Evolutionary conservation across 2,113 vertebrate species (phyloP).

Genomic region (Pollimyrus isidori): DNA sequence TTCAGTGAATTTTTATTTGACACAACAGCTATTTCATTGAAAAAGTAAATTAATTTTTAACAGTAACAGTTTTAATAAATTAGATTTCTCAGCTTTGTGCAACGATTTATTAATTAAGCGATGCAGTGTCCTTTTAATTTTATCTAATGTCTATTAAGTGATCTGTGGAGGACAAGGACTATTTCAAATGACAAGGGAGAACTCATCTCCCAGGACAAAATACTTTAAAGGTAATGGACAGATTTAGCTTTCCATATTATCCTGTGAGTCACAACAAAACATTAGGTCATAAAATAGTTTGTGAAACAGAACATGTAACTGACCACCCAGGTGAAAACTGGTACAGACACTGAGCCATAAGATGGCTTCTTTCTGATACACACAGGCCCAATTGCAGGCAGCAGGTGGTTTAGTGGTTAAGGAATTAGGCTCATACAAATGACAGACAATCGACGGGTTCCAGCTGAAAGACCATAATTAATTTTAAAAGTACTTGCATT

Average conservation of each 20-base stretch:
- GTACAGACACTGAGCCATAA: no score
- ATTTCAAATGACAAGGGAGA: neutral
- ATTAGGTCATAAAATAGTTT: neutral
- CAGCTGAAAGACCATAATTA: neutral
- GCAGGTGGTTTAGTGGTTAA: constrained; percentile 5
- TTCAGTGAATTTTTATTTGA: neutral
- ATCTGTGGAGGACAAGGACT: neutral
- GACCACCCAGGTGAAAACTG: neutral
- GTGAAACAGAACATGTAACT: neutral
- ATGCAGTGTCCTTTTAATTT: neutral
- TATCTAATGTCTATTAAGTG: neutral
- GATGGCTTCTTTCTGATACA: neutral
- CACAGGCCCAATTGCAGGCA: neutral
- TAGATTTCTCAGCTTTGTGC: neutral
- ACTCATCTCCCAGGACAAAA: neutral
- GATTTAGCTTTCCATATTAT: neutral
- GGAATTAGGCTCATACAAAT: neutral
- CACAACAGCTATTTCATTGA: neutral
- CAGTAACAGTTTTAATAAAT: neutral
- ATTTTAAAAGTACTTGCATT: constrained; percentile 10
- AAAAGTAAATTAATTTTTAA: neutral
- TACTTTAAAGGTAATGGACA: neutral
- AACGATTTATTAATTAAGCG: neutral
- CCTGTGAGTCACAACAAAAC: neutral
- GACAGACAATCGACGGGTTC: neutral